Evolutionary conservation across 2,113 vertebrate genomes (phyloP).

Genomic region (Brachyhypopomus occidentalis): DNA sequence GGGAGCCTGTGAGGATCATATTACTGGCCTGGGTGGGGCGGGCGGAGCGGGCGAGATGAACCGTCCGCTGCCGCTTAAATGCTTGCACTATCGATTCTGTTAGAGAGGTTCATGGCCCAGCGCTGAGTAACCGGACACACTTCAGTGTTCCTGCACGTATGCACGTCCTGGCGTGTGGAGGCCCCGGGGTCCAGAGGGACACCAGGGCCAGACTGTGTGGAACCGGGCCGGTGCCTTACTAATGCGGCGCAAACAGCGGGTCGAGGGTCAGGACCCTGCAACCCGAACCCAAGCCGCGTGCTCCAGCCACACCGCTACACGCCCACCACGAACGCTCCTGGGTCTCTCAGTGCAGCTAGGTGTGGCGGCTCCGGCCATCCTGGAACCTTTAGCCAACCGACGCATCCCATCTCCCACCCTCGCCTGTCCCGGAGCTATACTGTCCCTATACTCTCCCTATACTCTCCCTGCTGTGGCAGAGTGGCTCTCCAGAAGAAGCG

Average conservation of each 20-base stretch:
- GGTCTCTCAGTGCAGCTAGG: no score
- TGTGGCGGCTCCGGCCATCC: no score
- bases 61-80: conserved; percentile 31
- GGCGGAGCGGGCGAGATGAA: neutral
- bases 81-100: conserved; percentile 67
- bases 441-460: no score
- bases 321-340: neutral
- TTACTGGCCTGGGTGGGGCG: conserved; percentile 28
- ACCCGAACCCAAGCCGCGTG: conserved; percentile 42
- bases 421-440: no score
- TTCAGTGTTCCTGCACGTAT: neutral
- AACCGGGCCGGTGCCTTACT: conserved; percentile 70
- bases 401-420: no score
- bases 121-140: conserved; percentile 66
- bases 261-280: conserved; percentile 54
- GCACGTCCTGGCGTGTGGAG: conserved; percentile 57
- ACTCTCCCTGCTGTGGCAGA: no score
- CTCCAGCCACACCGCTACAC: conserved; percentile 12
- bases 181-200: conserved; percentile 67
- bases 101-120: conserved; percentile 59
- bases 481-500: neutral
- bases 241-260: conserved; percentile 70
- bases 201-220: conserved; percentile 71
- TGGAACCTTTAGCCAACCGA: no score
- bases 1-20: conserved; percentile 3